Percentiles rank a stretch among this genome's conserved stretches.
phyloP scores from a whole-genome alignment of 1,140 invertebrate genomes.

The Sycophila sp. region DNA sequence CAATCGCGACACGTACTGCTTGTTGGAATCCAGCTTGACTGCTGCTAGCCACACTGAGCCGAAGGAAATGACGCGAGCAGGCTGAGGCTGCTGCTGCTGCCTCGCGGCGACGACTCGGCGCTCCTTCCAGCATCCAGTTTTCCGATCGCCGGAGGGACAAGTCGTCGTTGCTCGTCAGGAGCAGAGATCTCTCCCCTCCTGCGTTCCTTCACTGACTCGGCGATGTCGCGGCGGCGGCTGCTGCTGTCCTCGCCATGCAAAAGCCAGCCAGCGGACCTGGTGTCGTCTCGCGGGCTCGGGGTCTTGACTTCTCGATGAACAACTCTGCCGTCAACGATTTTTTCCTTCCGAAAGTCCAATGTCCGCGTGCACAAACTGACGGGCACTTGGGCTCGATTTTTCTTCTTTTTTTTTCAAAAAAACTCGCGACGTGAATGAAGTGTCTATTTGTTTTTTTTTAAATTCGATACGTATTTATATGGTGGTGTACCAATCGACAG shows the following conservation, averaged over 20 bases:
- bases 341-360: neutral
- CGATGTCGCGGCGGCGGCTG: neutral
- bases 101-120: neutral
- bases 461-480: no score
- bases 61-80: neutral
- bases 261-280: no score
- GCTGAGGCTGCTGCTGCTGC: neutral
- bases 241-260: no score
- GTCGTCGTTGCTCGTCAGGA: neutral
- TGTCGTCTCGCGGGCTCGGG: neutral
- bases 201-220: neutral
- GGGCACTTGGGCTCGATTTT: no score
- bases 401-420: no score
- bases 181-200: neutral
- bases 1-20: conserved; percentile 66
- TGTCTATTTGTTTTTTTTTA: no score
- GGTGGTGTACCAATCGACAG: no score
- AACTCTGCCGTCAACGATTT: no score
- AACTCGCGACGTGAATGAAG: neutral
- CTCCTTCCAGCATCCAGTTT: conserved; percentile 9
- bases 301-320: neutral
- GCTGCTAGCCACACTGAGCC: conserved; percentile 40
- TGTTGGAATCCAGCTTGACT: conserved; percentile 67
- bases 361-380: no score
- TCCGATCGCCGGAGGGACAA: neutral